Evolutionary conservation across 2,888 invertebrate species (phyloP), one percentile per base, ranked within the genome.

Genomic region (Invenusta paracnida): DNA sequence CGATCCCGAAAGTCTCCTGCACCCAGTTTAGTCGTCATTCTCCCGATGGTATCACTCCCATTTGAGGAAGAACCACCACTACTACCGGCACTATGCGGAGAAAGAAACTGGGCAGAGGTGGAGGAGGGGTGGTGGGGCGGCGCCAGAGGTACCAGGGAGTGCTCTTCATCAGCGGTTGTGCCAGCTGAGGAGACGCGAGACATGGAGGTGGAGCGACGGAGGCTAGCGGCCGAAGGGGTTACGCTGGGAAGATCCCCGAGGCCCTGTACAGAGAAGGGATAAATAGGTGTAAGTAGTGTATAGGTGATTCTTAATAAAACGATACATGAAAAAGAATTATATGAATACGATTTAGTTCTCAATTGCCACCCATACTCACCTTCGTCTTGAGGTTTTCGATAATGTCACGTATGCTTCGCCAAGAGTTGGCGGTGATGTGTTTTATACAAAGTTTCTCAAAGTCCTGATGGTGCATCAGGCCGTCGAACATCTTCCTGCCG

Each of bases 341-440:
- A n/a, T n/a, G n/a, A n/a, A n/a, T n/a, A n/a, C n/a, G n/a, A n/a
- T n/a, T n/a, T n/a, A n/a, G n/a, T n/a, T n/a, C n/a, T n/a, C n/a
- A n/a, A n/a, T n/a, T n/a, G n/a, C n/a, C n/a, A n/a, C n/a, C n/a
- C n/a, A n/a, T n/a, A 11, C n/a, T 30, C 29, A 90, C 91, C 90
- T 91, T 91, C 13, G 88, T 87, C 92, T 94, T 95, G 91, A 95
- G 94, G 27, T 89, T 90, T 85, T 93, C 92, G 82, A 97, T 92
- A 86, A 94, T 94, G 90, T 96, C 96, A 89, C 95, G 94, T 86
- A 97, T 95, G 89, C 95, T 95, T 87, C 95, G 93, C 89, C 95
- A 93, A 2, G 94, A 94, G 88, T 94, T 94, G 17, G 94, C 93
- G 67, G 95, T 94, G 89, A 96, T 94, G 5, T 95, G 94, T 88